Evolutionary conservation across 2,797 vertebrate species (phyloP), one percentile per base, ranked within the genome.

Genomic region (Fistularia tabacaria): DNA sequence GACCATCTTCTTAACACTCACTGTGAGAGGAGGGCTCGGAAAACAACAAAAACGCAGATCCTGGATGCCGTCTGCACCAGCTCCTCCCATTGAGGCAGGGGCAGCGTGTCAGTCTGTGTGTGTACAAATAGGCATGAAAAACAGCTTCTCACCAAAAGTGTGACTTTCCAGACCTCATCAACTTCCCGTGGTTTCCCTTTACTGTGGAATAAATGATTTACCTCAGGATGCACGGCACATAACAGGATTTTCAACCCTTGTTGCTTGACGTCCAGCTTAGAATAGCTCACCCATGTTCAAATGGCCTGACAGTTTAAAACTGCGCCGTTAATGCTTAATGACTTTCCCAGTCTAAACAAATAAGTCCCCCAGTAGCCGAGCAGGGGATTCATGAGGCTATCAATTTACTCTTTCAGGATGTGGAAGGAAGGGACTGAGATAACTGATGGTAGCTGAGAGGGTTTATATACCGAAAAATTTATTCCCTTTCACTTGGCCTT

Each of bases 321-420:
- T 49, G 54, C 56, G 48, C 73, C 13, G 68, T 67, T 78, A 70
- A 83, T 67, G 40, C 73, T 70, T 81, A 77, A 81, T 78, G 74
- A 66, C 74, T 82, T 93, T 89, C 84, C 79, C 84, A 91, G 88
- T 85, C 89, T 91, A 90, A 93, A 92, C 87, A 93, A 92, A 94
- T 89, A 92, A 89, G 81, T 82, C 82, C 62, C 80, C 74, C 76
- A 52, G 76, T 78, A 73, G 80, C 75, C 42, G 62, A 51, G 66
- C 50, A 6, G 54, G 9, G 67, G 71, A 61, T 69, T 76, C 49
- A 6, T 47, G 46, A 54, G 53, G 58, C 71, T 71, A 77, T 84
- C 80, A 64, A 66, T 73, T 77, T 62, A 48, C 57, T 77, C 67
- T 71, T 66, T 38, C 39, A 59, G 38, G 68, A 64, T 49, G 50